Evolutionary conservation across 2,113 vertebrate species (phyloP).

Genomic region (Corythaixoides concolor): DNA sequence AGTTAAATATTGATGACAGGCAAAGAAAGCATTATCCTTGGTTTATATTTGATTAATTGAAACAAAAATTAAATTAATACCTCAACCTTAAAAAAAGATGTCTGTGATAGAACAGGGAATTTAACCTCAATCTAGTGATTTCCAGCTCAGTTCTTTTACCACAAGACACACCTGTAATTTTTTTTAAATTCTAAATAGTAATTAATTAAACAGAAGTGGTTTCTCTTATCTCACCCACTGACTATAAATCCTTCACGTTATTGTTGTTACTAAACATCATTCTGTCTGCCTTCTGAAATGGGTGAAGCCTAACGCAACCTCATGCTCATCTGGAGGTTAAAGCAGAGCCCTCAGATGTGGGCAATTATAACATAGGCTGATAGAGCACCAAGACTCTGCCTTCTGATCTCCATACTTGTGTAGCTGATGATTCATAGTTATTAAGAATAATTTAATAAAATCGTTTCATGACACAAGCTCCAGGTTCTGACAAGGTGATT

Average conservation of each 20-base stretch:
- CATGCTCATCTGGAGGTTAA: neutral
- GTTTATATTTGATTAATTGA: neutral
- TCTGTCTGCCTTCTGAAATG: neutral
- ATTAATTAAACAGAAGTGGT: constrained; percentile 10
- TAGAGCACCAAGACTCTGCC: neutral
- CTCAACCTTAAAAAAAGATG: neutral
- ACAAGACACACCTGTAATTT: neutral
- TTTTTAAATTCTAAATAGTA: neutral
- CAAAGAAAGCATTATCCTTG: neutral
- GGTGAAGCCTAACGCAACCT: neutral
- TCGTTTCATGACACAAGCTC: neutral
- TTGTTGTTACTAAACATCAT: neutral
- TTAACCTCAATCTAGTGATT: neutral
- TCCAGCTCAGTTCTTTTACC: neutral
- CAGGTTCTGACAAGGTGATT: constrained; percentile 21
- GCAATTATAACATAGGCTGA: neutral
- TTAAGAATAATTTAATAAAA: neutral
- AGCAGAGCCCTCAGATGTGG: neutral
- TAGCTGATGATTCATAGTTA: neutral
- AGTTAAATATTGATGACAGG: neutral
- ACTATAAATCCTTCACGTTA: neutral
- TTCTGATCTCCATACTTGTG: neutral
- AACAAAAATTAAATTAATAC: neutral
- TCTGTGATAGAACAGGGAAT: neutral
- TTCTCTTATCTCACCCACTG: constrained; percentile 2